These are phyloP conservation scores for Microtus ochrogaster DNA, from an alignment of 2,113 vertebrate genomes.

Conservation along the genomic window DNA sequence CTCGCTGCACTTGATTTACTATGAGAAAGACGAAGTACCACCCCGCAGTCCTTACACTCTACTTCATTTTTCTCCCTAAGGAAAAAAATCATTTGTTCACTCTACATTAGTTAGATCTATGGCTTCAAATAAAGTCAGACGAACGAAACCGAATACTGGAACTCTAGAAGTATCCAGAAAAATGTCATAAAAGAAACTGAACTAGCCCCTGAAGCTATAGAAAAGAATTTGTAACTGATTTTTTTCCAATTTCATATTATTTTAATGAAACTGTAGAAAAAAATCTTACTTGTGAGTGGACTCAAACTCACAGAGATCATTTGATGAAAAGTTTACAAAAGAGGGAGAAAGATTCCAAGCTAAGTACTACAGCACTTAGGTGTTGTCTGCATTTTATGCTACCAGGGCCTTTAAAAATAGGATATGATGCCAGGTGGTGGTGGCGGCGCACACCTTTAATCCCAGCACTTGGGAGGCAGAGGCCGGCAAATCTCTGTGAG, in stretches of 20 bases:
- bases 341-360: neutral
- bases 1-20: conserved; percentile 1
- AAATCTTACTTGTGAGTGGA: neutral
- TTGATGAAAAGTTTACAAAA: neutral
- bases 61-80: neutral
- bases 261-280: neutral
- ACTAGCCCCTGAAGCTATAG: neutral
- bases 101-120: conserved; percentile 28
- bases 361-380: neutral
- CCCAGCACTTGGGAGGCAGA: no score
- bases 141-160: neutral
- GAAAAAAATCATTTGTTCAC: conserved; percentile 35
- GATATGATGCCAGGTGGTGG: no score
- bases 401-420: neutral
- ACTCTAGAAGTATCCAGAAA: neutral
- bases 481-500: no score
- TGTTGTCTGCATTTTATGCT: neutral
- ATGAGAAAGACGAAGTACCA: conserved; percentile 20
- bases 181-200: neutral
- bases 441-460: no score
- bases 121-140: neutral
- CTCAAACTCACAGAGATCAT: no score
- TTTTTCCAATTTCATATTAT: neutral
- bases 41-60: neutral
- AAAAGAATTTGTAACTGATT: neutral